phyloP scores from a whole-genome alignment of 30 jellyfish, hydroid and myxozoan genomes.

The Aurelia aurita region DNA sequence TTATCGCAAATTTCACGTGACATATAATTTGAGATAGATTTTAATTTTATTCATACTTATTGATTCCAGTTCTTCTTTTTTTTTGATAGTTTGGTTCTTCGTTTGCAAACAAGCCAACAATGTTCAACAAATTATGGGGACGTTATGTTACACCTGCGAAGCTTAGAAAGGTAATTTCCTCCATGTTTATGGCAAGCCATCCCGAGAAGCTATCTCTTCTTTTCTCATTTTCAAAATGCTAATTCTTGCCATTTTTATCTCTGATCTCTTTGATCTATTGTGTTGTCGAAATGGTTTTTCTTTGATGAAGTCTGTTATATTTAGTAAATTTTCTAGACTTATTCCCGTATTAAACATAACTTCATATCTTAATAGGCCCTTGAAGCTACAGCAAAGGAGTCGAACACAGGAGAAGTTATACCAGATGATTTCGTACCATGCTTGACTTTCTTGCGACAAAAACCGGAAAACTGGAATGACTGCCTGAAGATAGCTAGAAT shows the following conservation, averaged over 20 bases:
- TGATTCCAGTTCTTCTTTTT: background rate
- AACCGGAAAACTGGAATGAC: conserved; percentile 71
- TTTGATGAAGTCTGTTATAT: too few relatives aligned
- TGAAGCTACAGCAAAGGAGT: too few relatives aligned
- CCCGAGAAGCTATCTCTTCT: background rate
- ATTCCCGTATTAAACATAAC: too few relatives aligned
- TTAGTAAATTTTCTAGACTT: too few relatives aligned
- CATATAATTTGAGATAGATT: too few relatives aligned
- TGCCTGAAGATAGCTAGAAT: conserved; percentile 77
- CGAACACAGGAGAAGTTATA: background rate
- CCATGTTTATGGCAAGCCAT: too few relatives aligned
- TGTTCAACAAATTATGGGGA: conserved; percentile 86
- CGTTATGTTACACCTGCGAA: conserved; percentile 23
- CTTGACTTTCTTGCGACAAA: conserved; percentile 47
- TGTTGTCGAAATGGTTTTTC: too few relatives aligned
- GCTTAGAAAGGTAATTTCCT: conserved; percentile 46
- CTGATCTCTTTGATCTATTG: too few relatives aligned
- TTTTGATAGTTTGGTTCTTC: conserved; percentile 78
- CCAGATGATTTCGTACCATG: conserved; percentile 83
- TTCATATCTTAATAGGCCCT: too few relatives aligned
- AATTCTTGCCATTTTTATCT: too few relatives aligned
- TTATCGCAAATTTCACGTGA: too few relatives aligned
- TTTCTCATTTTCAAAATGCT: background rate
- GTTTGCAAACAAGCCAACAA: conserved; percentile 77
- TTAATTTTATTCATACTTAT: too few relatives aligned